Evolutionary conservation across 2,888 invertebrate genomes (phyloP).

Genomic region (Gibbula magus): DNA sequence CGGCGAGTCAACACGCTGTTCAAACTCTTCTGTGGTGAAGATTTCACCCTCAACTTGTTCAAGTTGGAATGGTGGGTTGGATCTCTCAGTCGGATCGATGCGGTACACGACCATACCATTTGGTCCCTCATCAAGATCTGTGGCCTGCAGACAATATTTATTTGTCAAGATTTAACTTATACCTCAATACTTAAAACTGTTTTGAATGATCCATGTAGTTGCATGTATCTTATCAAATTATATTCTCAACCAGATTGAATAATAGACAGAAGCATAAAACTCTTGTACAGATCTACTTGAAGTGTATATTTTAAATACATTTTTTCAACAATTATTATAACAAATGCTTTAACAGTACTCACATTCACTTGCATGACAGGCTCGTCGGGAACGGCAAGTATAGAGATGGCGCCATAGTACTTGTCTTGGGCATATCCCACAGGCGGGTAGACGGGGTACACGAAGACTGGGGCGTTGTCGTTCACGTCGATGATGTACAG

Average conservation of each 20-base stretch:
- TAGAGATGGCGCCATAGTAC: slow-evolving; percentile 87
- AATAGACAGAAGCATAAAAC: too few relatives aligned
- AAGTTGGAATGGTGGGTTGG: slow-evolving; percentile 79
- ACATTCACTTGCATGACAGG: slow-evolving; percentile 87
- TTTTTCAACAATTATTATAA: too few relatives aligned
- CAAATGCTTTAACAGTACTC: slow-evolving; percentile 41
- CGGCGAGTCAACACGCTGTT: slow-evolving; percentile 26
- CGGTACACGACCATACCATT: slow-evolving; percentile 86
- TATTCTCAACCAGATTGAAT: too few relatives aligned
- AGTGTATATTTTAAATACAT: too few relatives aligned
- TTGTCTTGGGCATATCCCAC: slow-evolving; percentile 51
- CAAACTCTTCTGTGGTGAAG: slow-evolving; percentile 42
- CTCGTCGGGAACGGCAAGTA: slow-evolving; percentile 83
- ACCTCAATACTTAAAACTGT: too few relatives aligned
- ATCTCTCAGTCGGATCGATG: slow-evolving; percentile 70
- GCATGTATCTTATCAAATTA: too few relatives aligned
- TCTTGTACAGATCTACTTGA: too few relatives aligned
- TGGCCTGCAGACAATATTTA: slow-evolving; percentile 79
- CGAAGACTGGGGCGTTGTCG: slow-evolving; percentile 90
- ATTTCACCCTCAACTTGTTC: slow-evolving; percentile 33
- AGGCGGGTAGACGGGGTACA: slow-evolving; percentile 80
- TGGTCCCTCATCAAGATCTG: slow-evolving; percentile 89
- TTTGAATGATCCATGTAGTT: neutral
- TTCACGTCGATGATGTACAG: slow-evolving; percentile 91
- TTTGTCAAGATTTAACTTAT: too few relatives aligned